A percentile compares a stretch with the other conserved stretches of the same genome.
Conservation (phyloP, 2,113 vertebrate genomes). For the Sapajus apella region DNA sequence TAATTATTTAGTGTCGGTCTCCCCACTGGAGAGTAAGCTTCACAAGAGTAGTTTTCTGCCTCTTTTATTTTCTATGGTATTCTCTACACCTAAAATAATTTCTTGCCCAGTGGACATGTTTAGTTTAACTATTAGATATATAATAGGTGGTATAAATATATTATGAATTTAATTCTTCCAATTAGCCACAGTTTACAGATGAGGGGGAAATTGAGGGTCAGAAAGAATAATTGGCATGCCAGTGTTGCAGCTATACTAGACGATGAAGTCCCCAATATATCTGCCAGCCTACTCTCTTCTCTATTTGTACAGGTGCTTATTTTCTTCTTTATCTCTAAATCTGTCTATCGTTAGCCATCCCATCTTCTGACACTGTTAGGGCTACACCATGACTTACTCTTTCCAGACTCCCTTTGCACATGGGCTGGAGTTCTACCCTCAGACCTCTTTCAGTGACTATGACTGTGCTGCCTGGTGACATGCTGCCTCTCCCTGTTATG, state of each 20-base stretch:
- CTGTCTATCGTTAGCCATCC: background rate
- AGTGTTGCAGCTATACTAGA: background rate
- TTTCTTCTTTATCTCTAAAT: background rate
- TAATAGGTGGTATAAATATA: background rate
- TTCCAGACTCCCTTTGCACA: background rate
- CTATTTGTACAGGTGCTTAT: background rate
- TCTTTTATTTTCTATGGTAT: background rate
- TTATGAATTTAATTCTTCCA: background rate
- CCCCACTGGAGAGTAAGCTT: background rate
- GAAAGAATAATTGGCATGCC: background rate
- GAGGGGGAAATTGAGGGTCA: background rate
- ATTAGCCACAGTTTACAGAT: background rate
- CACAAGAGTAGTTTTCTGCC: background rate
- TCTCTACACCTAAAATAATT: background rate
- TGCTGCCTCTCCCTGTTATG: accelerated
- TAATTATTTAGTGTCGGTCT: background rate
- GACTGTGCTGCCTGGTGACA: background rate
- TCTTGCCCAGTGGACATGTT: background rate
- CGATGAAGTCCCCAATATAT: background rate
- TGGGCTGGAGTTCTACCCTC: background rate
- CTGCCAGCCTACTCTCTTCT: background rate
- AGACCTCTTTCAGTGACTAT: background rate
- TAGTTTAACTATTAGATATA: background rate
- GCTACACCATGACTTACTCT: background rate
- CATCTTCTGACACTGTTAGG: background rate